Evolutionary conservation across 2,113 vertebrate genomes (phyloP).

Genomic region (Chunga burmeisteri): DNA sequence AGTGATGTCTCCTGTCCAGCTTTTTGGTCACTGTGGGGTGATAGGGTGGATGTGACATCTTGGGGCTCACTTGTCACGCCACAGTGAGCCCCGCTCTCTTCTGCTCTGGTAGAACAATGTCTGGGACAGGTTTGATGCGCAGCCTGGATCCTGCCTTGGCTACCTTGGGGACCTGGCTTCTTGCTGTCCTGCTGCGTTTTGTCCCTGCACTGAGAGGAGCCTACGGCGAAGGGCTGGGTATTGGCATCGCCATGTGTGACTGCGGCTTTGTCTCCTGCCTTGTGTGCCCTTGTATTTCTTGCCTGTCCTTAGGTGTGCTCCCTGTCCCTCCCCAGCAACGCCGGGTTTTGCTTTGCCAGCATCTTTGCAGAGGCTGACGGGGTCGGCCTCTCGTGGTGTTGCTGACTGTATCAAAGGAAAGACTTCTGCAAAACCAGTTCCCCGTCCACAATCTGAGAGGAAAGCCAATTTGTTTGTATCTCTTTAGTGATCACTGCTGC

Average conservation of each 20-base stretch:
- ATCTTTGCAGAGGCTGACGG: accelerated
- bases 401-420: too few relatives aligned
- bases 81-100: neutral
- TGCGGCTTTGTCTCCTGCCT: neutral
- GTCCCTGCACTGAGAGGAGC: accelerated
- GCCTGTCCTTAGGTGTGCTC: neutral
- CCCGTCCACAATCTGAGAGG: neutral
- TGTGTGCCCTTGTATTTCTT: neutral
- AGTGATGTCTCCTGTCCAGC: neutral
- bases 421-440: too few relatives aligned
- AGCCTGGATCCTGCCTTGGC: neutral
- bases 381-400: neutral
- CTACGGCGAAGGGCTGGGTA: neutral
- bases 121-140: neutral
- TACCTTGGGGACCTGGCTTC: neutral
- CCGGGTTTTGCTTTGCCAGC: neutral
- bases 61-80: neutral
- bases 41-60: neutral
- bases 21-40: neutral
- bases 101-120: neutral
- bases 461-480: neutral
- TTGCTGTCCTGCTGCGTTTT: neutral
- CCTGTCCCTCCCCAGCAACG: accelerated
- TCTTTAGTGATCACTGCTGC: neutral
- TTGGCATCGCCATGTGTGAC: accelerated